phyloP scores from a whole-genome alignment of 2,113 vertebrate genomes.

The Eolophus roseicapilla region DNA sequence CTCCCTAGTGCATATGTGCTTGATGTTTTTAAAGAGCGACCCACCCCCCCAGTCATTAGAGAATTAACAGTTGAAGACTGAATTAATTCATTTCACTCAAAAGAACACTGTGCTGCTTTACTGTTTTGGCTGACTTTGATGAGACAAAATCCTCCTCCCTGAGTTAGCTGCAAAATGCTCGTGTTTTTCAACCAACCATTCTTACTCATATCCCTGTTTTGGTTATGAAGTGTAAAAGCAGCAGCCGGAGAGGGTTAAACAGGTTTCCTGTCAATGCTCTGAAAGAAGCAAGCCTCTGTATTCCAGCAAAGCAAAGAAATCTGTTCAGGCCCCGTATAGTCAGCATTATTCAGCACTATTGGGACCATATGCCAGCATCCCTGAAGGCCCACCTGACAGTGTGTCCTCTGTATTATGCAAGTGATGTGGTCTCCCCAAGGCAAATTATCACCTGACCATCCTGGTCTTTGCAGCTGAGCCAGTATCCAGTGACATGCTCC shows the following conservation, averaged over 20 bases:
- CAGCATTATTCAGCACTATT: constrained; percentile 47
- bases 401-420: constrained; percentile 30
- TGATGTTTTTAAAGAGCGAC: not conserved
- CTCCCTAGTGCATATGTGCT: not conserved
- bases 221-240: constrained; percentile 26
- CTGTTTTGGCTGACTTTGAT: not conserved
- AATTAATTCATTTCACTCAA: not conserved
- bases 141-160: not conserved
- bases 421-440: constrained; percentile 28
- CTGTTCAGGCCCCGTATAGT: not conserved
- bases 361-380: not conserved
- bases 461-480: constrained; percentile 25
- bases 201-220: constrained; percentile 1
- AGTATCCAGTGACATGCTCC: constrained; percentile 14
- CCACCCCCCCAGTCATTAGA: fast-evolving
- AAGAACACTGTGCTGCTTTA: not conserved
- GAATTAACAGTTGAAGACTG: not conserved
- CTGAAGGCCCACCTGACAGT: constrained; percentile 58
- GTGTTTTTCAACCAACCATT: constrained; percentile 3
- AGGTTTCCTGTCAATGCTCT: constrained; percentile 9
- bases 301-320: not conserved
- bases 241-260: constrained; percentile 26
- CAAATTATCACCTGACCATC: constrained; percentile 38
- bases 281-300: not conserved
- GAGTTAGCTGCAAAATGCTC: not conserved